Conservation (phyloP, 2,113 vertebrate species). For the Lophochroa leadbeateri region DNA sequence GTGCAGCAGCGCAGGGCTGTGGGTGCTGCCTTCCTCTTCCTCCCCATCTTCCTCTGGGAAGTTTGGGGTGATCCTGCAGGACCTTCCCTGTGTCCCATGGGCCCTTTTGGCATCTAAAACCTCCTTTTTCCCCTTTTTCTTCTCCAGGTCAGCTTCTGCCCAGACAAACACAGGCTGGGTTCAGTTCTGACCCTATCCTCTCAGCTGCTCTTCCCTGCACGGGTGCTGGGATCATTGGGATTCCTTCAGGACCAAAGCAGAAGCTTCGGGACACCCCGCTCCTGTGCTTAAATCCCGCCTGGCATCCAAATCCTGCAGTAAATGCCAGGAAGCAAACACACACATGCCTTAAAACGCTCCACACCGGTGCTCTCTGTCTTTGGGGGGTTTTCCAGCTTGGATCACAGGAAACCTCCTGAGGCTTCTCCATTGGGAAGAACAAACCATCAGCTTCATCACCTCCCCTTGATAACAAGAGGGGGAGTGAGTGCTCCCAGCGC, state of each 20-base stretch:
- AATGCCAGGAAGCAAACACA: neutral
- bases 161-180: constrained; percentile 73
- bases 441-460: fast-evolving
- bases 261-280: neutral
- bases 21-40: neutral
- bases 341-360: neutral
- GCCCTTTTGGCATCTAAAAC: neutral
- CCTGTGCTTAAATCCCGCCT: neutral
- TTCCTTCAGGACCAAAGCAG: constrained; percentile 15
- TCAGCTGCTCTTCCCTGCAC: fast-evolving
- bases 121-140: fast-evolving
- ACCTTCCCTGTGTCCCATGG: fast-evolving
- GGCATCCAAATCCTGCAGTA: fast-evolving
- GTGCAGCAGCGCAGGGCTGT: fast-evolving
- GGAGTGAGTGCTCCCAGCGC: fast-evolving
- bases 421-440: neutral
- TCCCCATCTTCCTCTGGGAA: neutral
- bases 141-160: constrained; percentile 43
- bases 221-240: neutral
- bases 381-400: neutral
- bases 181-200: constrained; percentile 68
- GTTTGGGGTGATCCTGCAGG: neutral
- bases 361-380: fast-evolving
- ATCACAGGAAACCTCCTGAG: neutral
- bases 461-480: neutral